Evolutionary conservation across 2,113 vertebrate genomes (phyloP).

Genomic region (Trachemys scripta): DNA sequence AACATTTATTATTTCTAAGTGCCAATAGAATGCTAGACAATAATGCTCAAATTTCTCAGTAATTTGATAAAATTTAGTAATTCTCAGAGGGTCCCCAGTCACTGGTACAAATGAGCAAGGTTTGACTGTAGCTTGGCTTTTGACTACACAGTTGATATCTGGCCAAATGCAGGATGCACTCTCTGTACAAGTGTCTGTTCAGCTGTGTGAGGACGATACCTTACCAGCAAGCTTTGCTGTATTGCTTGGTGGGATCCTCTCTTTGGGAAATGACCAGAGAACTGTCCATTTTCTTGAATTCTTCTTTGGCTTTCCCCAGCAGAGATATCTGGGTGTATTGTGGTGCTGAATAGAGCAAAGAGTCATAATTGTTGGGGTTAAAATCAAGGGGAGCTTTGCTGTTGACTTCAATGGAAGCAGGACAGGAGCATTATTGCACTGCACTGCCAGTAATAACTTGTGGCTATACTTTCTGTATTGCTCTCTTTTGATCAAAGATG

Average conservation of each 20-base stretch:
- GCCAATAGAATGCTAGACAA: constrained; percentile 41
- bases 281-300: background rate
- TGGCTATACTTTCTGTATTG: background rate
- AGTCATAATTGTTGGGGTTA: background rate
- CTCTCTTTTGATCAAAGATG: background rate
- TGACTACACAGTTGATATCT: background rate
- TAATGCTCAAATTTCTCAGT: constrained; percentile 4
- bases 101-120: constrained; percentile 40
- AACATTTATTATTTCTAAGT: constrained; percentile 54
- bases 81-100: constrained; percentile 8
- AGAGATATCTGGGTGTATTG: background rate
- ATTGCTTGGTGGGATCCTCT: background rate
- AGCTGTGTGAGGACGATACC: constrained; percentile 2
- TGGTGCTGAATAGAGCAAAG: background rate
- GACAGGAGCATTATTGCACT: background rate
- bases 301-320: background rate
- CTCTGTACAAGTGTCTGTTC: constrained; percentile 21
- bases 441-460: background rate
- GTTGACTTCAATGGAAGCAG: background rate
- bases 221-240: background rate
- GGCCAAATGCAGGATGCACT: constrained; percentile 21
- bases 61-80: constrained; percentile 34
- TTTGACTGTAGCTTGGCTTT: constrained; percentile 24
- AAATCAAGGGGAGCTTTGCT: background rate
- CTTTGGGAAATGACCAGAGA: background rate